Conservation (phyloP, 2,113 vertebrate species). For the Phasianus colchicus region DNA sequence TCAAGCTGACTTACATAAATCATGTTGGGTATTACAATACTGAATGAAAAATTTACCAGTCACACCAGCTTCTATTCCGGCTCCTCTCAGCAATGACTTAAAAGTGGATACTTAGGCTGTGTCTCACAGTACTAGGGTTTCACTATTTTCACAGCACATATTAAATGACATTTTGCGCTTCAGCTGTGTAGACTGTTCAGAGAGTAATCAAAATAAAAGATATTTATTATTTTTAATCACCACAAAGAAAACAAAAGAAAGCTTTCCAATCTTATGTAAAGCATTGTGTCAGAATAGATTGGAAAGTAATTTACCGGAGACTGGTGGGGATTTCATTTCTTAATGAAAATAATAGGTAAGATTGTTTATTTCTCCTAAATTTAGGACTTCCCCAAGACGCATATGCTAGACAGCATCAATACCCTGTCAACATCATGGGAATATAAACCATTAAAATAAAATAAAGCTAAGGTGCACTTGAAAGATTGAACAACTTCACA, state of each 20-base stretch:
- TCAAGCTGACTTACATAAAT: constrained; percentile 37
- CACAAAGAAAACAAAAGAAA: not conserved
- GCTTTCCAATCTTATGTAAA: not conserved
- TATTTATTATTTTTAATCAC: not conserved
- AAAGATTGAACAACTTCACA: not conserved
- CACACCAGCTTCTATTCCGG: not conserved
- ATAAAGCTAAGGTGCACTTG: not conserved
- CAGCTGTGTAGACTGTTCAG: not conserved
- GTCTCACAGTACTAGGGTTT: constrained; percentile 19
- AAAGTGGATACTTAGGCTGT: not conserved
- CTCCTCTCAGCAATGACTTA: not conserved
- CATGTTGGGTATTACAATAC: not conserved
- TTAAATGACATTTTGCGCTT: not conserved
- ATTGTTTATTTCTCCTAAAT: not conserved
- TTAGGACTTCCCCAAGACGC: not conserved
- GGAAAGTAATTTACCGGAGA: not conserved
- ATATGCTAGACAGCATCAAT: not conserved
- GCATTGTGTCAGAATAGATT: not conserved
- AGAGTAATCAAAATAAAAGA: not conserved
- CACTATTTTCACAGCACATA: not conserved
- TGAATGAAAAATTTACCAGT: not conserved
- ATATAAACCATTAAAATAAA: not conserved
- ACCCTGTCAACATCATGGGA: not conserved
- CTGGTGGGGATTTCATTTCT: not conserved
- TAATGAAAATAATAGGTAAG: not conserved